These are phyloP conservation scores for Ovibos moschatus DNA, from an alignment of 2,113 vertebrate genomes.

Conservation along the genomic window DNA sequence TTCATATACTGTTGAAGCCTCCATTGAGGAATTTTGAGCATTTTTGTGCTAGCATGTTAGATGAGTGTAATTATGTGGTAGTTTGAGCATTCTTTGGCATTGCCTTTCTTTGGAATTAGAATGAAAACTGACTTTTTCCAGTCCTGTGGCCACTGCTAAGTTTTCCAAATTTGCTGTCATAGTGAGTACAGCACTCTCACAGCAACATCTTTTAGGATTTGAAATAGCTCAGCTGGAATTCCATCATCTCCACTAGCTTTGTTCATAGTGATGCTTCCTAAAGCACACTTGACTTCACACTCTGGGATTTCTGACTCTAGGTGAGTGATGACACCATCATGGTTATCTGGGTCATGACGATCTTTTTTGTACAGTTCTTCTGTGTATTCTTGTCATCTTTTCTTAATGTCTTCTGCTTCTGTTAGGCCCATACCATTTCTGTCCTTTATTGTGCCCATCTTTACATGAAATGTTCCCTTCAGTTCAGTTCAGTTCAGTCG, in stretches of 20 bases:
- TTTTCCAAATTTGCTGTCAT: not conserved
- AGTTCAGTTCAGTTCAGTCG: no score
- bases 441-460: not conserved
- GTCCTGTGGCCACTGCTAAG: not conserved
- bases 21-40: not conserved
- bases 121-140: not conserved
- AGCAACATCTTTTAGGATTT: not conserved
- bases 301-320: not conserved
- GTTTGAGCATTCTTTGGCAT: not conserved
- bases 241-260: not conserved
- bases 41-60: not conserved
- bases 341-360: not conserved
- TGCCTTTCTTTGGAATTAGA: not conserved
- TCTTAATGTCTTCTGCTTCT: not conserved
- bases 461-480: not conserved
- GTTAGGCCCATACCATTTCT: not conserved
- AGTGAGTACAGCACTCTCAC: not conserved
- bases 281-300: not conserved
- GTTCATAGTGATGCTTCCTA: not conserved
- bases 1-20: not conserved
- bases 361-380: not conserved
- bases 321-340: not conserved
- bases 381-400: not conserved
- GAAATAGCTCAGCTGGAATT: not conserved
- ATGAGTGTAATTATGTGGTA: not conserved